These are phyloP conservation scores for Drosophila lini DNA, from an alignment of 1,140 invertebrate species.

Conservation along the genomic window DNA sequence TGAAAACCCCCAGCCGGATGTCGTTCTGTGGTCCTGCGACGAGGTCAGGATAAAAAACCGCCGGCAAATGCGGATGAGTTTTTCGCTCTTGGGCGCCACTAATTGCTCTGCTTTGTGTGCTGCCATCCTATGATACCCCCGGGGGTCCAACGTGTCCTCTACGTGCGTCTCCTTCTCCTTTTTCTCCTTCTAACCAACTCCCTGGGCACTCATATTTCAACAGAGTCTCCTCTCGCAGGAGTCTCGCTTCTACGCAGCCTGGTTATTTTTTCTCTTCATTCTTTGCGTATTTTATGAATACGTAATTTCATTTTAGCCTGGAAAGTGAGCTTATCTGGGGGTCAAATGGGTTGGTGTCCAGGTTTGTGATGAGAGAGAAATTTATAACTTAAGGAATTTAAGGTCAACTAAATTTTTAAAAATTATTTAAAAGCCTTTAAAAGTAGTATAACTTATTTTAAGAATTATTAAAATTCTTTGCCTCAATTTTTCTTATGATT, in stretches of 20 bases:
- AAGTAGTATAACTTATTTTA: no score
- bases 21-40: slow-evolving; percentile 22
- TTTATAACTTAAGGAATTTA: not conserved
- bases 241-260: not conserved
- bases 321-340: slow-evolving; percentile 28
- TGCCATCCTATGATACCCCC: slow-evolving; percentile 28
- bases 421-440: no score
- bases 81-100: slow-evolving; percentile 77
- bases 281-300: slow-evolving; percentile 42
- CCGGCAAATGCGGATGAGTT: slow-evolving; percentile 56
- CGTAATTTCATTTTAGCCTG: slow-evolving; percentile 52
- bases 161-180: not conserved
- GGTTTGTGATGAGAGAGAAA: no score
- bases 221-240: slow-evolving; percentile 30
- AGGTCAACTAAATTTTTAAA: no score
- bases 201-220: slow-evolving; percentile 45
- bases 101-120: slow-evolving; percentile 69
- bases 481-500: no score
- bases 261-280: slow-evolving; percentile 14
- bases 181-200: slow-evolving; percentile 9
- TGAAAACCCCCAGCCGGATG: slow-evolving; percentile 19
- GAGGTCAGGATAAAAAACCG: slow-evolving; percentile 24
- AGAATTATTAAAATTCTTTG: no score
- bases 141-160: slow-evolving; percentile 2
- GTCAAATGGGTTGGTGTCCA: slow-evolving; percentile 2